Evolutionary conservation across 2,888 invertebrate species (phyloP).

Genomic region (Brachypalpus laphriformis): DNA sequence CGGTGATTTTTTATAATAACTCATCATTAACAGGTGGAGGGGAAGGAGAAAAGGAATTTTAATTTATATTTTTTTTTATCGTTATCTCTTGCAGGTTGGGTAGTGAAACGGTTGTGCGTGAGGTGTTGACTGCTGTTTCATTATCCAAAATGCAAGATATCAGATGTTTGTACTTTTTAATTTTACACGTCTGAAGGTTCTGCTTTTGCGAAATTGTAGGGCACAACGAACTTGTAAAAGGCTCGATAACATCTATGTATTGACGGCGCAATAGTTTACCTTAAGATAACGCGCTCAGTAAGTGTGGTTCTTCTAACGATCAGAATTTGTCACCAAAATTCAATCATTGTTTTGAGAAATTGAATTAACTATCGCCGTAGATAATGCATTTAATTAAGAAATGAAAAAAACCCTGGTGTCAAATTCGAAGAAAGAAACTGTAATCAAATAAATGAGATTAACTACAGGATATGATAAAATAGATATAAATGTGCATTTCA

Average conservation of each 20-base stretch:
- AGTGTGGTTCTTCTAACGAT: neutral
- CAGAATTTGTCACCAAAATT: neutral
- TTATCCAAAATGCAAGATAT: neutral
- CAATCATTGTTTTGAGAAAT: neutral
- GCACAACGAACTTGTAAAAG: too few relatives aligned
- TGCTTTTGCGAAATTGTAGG: too few relatives aligned
- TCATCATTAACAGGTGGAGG: constrained; percentile 31
- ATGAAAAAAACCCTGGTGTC: neutral
- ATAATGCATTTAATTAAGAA: neutral
- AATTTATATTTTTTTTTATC: constrained; percentile 9
- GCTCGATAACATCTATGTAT: too few relatives aligned
- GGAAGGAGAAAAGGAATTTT: neutral
- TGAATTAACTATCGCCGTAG: too few relatives aligned
- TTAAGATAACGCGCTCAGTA: too few relatives aligned
- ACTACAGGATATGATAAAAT: too few relatives aligned
- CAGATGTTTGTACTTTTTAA: neutral
- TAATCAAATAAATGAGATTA: too few relatives aligned
- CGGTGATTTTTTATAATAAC: constrained; percentile 41
- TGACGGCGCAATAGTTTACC: too few relatives aligned
- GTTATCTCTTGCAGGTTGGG: constrained; percentile 25
- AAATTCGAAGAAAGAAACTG: too few relatives aligned
- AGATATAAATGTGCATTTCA: too few relatives aligned
- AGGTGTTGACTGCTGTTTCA: neutral
- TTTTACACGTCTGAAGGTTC: neutral
- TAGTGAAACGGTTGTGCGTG: neutral